Evolutionary conservation across 1,140 invertebrate species (phyloP).

Genomic region (Orius insidiosus): DNA sequence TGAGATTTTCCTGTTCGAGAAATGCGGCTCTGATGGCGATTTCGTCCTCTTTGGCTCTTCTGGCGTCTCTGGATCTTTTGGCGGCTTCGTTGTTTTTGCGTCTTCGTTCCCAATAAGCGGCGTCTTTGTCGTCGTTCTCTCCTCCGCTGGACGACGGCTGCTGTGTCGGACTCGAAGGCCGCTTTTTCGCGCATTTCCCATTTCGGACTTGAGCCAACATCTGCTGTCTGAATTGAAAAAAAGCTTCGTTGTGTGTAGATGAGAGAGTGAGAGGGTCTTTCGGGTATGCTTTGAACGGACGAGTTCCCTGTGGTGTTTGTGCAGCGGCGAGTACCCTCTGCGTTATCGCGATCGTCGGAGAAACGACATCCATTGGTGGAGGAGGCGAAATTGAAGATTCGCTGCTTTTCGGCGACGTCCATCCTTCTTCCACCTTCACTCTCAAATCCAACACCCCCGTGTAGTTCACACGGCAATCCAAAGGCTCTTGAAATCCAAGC

Average conservation of each 20-base stretch:
- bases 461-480: slow-evolving; percentile 2
- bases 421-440: background rate
- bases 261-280: slow-evolving; percentile 43
- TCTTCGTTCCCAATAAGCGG: slow-evolving; percentile 69
- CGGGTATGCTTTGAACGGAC: slow-evolving; percentile 55
- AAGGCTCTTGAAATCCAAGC: slow-evolving; percentile 8
- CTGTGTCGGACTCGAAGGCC: slow-evolving; percentile 12
- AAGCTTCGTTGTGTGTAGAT: slow-evolving; percentile 37
- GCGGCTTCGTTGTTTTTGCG: slow-evolving; percentile 91
- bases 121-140: slow-evolving; percentile 42
- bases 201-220: slow-evolving; percentile 44
- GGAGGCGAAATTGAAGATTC: background rate
- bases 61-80: slow-evolving; percentile 77
- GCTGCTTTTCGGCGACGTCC: background rate
- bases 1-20: slow-evolving; percentile 37
- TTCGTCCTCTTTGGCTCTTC: slow-evolving; percentile 80
- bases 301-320: slow-evolving; percentile 20
- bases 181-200: slow-evolving; percentile 26
- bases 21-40: slow-evolving; percentile 74
- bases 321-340: slow-evolving; percentile 13
- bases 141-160: slow-evolving; percentile 13
- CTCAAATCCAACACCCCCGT: slow-evolving; percentile 3
- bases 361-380: background rate
- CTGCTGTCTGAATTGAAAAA: slow-evolving; percentile 42
- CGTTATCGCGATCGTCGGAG: slow-evolving; percentile 7